Evolutionary conservation across 2,113 vertebrate species (phyloP), one percentile per base, ranked within the genome.

Genomic region (Cavia porcellus): DNA sequence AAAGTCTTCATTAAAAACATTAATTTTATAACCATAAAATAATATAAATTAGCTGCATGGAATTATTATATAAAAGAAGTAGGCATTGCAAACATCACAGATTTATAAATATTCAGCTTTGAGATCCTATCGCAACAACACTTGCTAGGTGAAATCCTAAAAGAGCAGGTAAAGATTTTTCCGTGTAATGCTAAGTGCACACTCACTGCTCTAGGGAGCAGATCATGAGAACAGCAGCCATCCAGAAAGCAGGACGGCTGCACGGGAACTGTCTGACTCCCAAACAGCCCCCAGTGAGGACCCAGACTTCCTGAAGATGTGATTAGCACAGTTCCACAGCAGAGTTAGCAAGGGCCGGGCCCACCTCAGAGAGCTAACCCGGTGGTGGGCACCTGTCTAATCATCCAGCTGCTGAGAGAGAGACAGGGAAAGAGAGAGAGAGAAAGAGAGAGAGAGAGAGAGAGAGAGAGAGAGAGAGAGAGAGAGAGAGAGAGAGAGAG

Each of bases 231-330:
- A 89, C 13, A 61, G 45, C 82, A 91, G 52, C 59, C 82, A 83
- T 55, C 55, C 82, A 82, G 91, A 95, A 97, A 88, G 95, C 25
- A 79, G 45, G 68, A 82, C 47, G 92, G 52, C 52, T 74, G 59
- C 28, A 72, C 47, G 55, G 64, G 52, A 90, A 82, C 84, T 72
- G 15, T 64, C 75, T 79, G 72, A 12, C 52, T 93, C 68, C 45
- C 14, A 82, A 62, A 75, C 61, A 66, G 82, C 62, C 88, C 28
- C 57, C 80, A 47, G 10, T 64, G 35, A 88, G 17, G 8, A 82
- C 85, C 88, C 38, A 89, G 59, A 66, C 50, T 85, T 88, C 61
- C 47, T 38, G 45, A 95, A 88, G 59, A 70, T 11, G 80, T 1
- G 12, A 45, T 70, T 86, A 84, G 59, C 72, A 42, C 50, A 88